Evolutionary conservation across 2,797 vertebrate genomes (phyloP).

Genomic region (Glyptemys insculpta): DNA sequence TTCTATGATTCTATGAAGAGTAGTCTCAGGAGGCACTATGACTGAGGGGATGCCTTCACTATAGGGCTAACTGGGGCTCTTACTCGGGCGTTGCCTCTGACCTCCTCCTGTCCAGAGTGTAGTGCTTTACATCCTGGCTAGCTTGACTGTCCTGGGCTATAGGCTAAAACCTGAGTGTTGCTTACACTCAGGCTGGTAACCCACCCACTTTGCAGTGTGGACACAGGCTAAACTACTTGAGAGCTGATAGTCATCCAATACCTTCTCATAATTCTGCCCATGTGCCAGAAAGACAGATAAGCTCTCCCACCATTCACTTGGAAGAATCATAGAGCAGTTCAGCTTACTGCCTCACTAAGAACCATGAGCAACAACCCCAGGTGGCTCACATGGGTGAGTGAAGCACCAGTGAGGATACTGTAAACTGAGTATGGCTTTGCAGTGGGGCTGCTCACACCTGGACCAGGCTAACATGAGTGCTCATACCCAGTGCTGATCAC

Average conservation of each 20-base stretch:
- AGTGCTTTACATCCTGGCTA: neutral
- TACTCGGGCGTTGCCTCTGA: neutral
- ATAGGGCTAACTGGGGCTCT: fast-evolving
- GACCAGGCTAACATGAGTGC: neutral
- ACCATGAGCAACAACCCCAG: too few species aligned
- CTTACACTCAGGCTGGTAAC: too few species aligned
- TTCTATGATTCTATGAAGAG: neutral
- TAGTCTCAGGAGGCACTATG: neutral
- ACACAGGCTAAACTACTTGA: neutral
- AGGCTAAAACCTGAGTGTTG: too few species aligned
- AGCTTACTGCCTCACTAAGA: neutral
- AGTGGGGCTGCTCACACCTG: neutral
- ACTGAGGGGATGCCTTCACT: neutral
- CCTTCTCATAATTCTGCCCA: too few species aligned
- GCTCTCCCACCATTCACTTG: neutral
- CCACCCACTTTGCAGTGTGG: too few species aligned
- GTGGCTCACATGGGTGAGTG: neutral
- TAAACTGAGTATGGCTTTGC: neutral
- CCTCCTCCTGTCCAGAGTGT: neutral
- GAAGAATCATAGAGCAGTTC: neutral
- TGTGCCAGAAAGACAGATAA: neutral
- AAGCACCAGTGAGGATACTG: neutral
- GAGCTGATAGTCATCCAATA: neutral
- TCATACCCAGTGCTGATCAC: neutral
- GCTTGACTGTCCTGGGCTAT: neutral